Evolutionary conservation across 2,113 vertebrate genomes (phyloP).

Genomic region (Heteronetta atricapilla): DNA sequence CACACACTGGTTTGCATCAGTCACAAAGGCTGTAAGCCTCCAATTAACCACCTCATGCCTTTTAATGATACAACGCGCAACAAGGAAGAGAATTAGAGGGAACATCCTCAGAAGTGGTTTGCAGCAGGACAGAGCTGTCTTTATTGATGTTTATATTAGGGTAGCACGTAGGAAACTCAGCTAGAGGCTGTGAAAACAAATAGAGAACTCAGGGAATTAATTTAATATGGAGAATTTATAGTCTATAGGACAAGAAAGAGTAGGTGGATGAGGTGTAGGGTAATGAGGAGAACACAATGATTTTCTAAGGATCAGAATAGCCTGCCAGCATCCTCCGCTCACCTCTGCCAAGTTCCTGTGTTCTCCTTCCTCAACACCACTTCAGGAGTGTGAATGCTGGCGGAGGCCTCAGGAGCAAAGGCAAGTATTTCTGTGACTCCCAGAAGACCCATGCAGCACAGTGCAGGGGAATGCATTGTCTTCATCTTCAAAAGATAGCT

Average conservation of each 20-base stretch:
- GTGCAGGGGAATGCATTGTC: background rate
- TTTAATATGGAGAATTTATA: slow-evolving; percentile 19
- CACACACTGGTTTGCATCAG: slow-evolving; percentile 43
- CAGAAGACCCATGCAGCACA: background rate
- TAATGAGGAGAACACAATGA: slow-evolving; percentile 35
- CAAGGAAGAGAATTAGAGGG: slow-evolving; percentile 54
- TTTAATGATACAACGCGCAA: slow-evolving; percentile 54
- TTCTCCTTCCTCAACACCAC: background rate
- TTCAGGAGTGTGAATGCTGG: background rate
- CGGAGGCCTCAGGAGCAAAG: background rate
- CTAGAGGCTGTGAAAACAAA: slow-evolving; percentile 70
- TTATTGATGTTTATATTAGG: slow-evolving; percentile 27
- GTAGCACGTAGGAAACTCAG: slow-evolving; percentile 64
- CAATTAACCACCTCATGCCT: slow-evolving; percentile 66
- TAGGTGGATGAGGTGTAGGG: slow-evolving; percentile 14
- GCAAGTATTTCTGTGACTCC: background rate
- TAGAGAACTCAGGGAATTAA: slow-evolving; percentile 29
- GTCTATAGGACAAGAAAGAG: slow-evolving; percentile 32
- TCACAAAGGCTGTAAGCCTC: slow-evolving; percentile 59
- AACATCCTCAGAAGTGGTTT: slow-evolving; percentile 61
- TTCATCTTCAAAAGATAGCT: slow-evolving; percentile 28
- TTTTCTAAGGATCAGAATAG: slow-evolving; percentile 42
- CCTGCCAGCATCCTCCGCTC: slow-evolving; percentile 27
- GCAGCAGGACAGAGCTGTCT: slow-evolving; percentile 43
- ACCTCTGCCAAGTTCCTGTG: slow-evolving; percentile 3